Percentiles rank a stretch among this genome's conserved stretches.
phyloP scores from a whole-genome alignment of 64 coral and sea anemone genomes.

The Porites lutea region DNA sequence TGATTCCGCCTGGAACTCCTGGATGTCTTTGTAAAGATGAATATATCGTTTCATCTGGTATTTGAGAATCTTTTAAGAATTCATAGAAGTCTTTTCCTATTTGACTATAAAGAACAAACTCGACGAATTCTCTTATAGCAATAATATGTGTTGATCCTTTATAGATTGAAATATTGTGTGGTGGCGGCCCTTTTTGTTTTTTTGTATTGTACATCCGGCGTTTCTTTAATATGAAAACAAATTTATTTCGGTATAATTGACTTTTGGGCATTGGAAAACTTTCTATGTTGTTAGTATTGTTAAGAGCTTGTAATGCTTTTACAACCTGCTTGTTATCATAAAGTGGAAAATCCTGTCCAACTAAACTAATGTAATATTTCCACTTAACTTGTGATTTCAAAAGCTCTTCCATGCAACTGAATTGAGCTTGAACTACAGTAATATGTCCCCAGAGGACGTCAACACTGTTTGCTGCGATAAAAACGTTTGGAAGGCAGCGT shows the following conservation, averaged over 20 bases:
- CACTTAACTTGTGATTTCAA: slow-evolving; percentile 26
- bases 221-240: neutral
- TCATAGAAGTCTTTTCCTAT: slow-evolving; percentile 27
- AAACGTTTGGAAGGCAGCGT: slow-evolving; percentile 49
- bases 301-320: slow-evolving; percentile 17
- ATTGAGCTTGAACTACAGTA: slow-evolving; percentile 36
- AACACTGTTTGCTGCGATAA: slow-evolving; percentile 19
- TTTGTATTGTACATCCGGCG: neutral
- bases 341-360: slow-evolving; percentile 56
- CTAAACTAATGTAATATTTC: slow-evolving; percentile 51
- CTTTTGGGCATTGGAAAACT: neutral
- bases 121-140: slow-evolving; percentile 13
- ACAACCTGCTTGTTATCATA: slow-evolving; percentile 40
- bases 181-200: neutral
- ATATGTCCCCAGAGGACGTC: slow-evolving; percentile 51
- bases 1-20: slow-evolving; percentile 13
- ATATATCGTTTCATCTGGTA: slow-evolving; percentile 44
- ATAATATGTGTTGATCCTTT: slow-evolving; percentile 39
- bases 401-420: slow-evolving; percentile 28
- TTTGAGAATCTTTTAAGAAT: neutral
- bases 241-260: neutral
- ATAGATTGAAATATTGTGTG: slow-evolving; percentile 3
- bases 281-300: slow-evolving; percentile 39
- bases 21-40: slow-evolving; percentile 44
- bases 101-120: slow-evolving; percentile 8